phyloP scores from a whole-genome alignment of 2,797 vertebrate species.

The Potorous gilbertii region DNA sequence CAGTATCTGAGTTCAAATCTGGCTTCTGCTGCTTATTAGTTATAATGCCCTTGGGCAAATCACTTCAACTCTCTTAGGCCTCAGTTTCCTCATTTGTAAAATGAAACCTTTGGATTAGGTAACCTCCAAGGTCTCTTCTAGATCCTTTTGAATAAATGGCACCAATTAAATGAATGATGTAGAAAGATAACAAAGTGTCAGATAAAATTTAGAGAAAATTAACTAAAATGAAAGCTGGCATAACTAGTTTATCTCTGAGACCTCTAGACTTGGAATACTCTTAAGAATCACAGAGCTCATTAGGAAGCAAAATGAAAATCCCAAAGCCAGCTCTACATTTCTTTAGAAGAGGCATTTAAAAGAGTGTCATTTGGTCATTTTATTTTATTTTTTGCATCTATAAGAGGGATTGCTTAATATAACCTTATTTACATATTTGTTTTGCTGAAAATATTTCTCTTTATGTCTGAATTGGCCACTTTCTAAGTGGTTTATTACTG shows the following conservation, averaged over 20 bases:
- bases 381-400: neutral
- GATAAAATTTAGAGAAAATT: slow-evolving; percentile 35
- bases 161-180: neutral
- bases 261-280: neutral
- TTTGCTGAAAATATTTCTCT: slow-evolving; percentile 43
- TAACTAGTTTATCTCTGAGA: neutral
- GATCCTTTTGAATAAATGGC: slow-evolving; percentile 39
- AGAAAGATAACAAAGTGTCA: neutral
- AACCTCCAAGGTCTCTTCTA: neutral
- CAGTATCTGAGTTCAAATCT: neutral
- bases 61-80: neutral
- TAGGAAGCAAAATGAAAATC: neutral
- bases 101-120: neutral
- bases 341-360: neutral
- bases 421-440: slow-evolving; percentile 4
- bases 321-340: neutral
- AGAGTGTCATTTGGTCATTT: neutral
- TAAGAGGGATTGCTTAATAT: neutral
- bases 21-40: neutral
- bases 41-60: neutral
- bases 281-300: neutral
- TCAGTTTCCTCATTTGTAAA: neutral
- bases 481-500: slow-evolving; percentile 27
- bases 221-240: neutral
- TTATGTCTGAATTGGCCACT: neutral